A percentile compares a stretch with the other conserved stretches of the same genome.
These are phyloP conservation scores for Ptyas mucosa DNA, from an alignment of 2,113 vertebrate species.

Conservation along the genomic window DNA sequence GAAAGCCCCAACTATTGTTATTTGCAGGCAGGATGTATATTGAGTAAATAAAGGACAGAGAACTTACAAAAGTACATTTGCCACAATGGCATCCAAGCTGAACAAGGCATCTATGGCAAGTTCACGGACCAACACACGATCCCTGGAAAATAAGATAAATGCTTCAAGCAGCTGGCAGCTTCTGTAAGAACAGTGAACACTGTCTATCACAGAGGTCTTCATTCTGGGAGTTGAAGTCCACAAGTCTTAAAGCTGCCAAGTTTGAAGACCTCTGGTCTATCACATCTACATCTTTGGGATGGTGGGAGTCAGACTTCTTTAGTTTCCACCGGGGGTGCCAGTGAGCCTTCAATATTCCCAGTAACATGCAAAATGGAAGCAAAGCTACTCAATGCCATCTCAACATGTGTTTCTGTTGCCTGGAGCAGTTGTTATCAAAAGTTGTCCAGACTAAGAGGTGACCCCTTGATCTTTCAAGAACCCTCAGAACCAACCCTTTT, in stretches of 20 bases:
- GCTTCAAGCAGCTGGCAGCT: background rate
- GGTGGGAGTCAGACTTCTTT: background rate
- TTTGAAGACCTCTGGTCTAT: background rate
- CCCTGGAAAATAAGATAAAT: conserved; percentile 65
- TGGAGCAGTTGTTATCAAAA: background rate
- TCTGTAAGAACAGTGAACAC: background rate
- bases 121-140: conserved; percentile 74
- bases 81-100: conserved; percentile 84
- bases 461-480: background rate
- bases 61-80: conserved; percentile 93
- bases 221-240: too few species aligned
- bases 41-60: background rate
- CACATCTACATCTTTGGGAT: too few species aligned
- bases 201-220: background rate
- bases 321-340: background rate
- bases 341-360: background rate
- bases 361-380: background rate
- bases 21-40: background rate
- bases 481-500: background rate
- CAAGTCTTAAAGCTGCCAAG: too few species aligned
- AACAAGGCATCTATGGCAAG: conserved; percentile 88
- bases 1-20: background rate
- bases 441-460: background rate
- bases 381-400: background rate
- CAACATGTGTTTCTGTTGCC: background rate